Evolutionary conservation across 1,140 invertebrate genomes (phyloP), one percentile per base, ranked within the genome.

Genomic region (Sitophilus oryzae): DNA sequence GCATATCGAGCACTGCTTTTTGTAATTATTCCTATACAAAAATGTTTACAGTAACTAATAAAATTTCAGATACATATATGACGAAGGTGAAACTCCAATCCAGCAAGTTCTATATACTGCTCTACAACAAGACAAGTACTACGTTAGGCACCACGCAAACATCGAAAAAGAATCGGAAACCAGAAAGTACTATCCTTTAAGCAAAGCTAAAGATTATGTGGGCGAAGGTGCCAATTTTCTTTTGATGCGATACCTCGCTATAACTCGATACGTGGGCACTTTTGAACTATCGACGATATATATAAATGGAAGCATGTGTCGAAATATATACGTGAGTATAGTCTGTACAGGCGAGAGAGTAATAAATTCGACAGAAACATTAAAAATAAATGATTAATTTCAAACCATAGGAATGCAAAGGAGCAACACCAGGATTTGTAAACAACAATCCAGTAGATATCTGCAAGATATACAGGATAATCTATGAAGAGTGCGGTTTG

Each of bases 181-280:
- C 43, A 72, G 68, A 35, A 71, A 73, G 50, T 76, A 70, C 57
- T 78, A 76, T 60, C 73, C 74, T 65, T 59, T 75, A 64, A 46
- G 66, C 63, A 57, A 71, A 71, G 35, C 67, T 55, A 42, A 52
- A n/a, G 42, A 75, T 58, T 74, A 80, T 47, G 68, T 82, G 54
- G 74, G 77, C n/a, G 81, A 82, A 72, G 79, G 76, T 40, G 73
- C 76, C 16, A 82, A 80, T 65, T 73, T 82, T 46, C 62, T 83
- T 20, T 62, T 83, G 8, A 71, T 80, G 60, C 73, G 81, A 59
- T 81, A 79, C 63, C 71, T 82, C 14, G 79, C 76, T 5, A 62
- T 81, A 15, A 71, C 59, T 25, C 72, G 74, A 57, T 80, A 74
- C 58, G 68, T 68, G 45, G 81, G 81, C 9, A 70, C 55, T 30